Conservation (phyloP, 2,797 vertebrate species). For the Chrosomus eos region DNA sequence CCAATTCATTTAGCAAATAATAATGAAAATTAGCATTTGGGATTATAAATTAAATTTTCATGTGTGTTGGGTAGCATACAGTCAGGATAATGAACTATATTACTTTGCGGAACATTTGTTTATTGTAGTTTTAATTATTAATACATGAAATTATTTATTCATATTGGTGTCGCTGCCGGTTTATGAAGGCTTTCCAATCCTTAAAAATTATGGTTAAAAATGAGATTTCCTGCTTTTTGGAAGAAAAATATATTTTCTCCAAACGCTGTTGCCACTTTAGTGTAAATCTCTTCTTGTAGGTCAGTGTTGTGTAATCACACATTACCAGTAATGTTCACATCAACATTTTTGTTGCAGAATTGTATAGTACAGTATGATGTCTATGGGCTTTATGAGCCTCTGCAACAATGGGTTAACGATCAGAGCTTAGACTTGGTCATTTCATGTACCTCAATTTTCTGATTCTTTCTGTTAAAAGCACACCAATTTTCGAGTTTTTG, state of each 20-base stretch:
- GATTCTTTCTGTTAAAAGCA: background rate
- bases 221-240: background rate
- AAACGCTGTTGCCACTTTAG: background rate
- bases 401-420: background rate
- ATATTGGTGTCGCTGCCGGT: background rate
- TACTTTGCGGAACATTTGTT: background rate
- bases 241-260: background rate
- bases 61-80: background rate
- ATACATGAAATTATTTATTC: background rate
- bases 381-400: conserved; percentile 10
- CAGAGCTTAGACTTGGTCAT: background rate
- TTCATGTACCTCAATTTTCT: background rate
- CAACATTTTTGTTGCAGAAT: background rate
- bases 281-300: background rate
- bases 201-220: background rate
- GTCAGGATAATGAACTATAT: background rate
- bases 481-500: background rate
- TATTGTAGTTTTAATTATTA: background rate
- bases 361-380: background rate
- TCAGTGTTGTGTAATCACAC: background rate
- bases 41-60: background rate
- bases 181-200: background rate
- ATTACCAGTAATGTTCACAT: conserved; percentile 19
- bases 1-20: background rate
- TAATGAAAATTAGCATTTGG: background rate